Evolutionary conservation across 1,140 invertebrate genomes (phyloP).

Genomic region (Drosophila oshimai): DNA sequence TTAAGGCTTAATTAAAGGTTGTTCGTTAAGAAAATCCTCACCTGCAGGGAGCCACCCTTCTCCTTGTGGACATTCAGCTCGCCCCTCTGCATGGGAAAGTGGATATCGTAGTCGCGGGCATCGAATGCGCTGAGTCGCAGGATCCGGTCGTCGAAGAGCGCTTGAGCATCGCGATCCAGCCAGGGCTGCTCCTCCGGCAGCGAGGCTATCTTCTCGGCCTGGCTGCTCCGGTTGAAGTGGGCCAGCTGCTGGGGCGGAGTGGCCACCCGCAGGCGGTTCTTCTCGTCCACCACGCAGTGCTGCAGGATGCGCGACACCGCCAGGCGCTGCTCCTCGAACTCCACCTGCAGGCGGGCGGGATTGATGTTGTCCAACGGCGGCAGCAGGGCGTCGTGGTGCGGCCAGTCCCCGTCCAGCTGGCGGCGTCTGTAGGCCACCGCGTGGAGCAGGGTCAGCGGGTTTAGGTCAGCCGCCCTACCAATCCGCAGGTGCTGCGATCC

Average conservation of each 20-base stretch:
- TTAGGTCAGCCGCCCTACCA: constrained; percentile 93
- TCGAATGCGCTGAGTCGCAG: constrained; percentile 88
- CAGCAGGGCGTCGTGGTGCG: constrained; percentile 84
- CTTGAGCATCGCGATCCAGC: neutral
- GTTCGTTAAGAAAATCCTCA: neutral
- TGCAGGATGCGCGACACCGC: constrained; percentile 92
- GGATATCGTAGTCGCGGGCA: constrained; percentile 90
- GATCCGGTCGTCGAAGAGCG: constrained; percentile 64
- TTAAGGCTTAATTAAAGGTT: neutral
- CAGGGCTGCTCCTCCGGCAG: constrained; percentile 14
- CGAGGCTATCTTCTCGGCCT: constrained; percentile 85
- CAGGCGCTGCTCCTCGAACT: constrained; percentile 92
- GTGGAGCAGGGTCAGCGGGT: constrained; percentile 93
- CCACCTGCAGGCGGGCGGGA: constrained; percentile 83
- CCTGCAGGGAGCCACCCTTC: constrained; percentile 91
- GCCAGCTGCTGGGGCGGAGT: constrained; percentile 94
- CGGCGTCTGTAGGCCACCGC: constrained; percentile 89
- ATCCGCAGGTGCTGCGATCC: constrained; percentile 95
- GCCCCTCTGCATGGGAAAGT: constrained; percentile 94
- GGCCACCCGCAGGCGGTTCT: constrained; percentile 90
- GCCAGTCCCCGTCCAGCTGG: constrained; percentile 87
- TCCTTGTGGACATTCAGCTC: constrained; percentile 93
- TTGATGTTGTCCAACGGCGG: constrained; percentile 46
- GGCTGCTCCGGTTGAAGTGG: constrained; percentile 90
- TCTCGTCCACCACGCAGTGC: constrained; percentile 89